A percentile compares a stretch with the other conserved stretches of the same genome.
These are phyloP conservation scores for Cynocephalus volans DNA, from an alignment of 2,113 vertebrate species.

Conservation along the genomic window DNA sequence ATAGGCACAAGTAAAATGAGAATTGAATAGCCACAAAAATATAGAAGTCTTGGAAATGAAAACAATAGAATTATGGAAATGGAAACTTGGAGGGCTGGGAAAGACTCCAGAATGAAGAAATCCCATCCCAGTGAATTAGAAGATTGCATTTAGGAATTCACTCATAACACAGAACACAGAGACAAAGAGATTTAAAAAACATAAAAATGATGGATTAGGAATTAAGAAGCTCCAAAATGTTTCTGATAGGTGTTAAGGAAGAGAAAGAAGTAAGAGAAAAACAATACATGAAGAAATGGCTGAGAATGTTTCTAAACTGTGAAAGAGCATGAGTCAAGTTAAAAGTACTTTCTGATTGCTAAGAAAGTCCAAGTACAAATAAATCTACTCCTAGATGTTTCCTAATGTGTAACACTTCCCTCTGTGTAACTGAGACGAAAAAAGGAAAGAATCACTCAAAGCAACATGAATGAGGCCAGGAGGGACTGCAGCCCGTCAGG, in stretches of 20 bases:
- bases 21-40: conserved; percentile 16
- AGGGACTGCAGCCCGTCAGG: no score
- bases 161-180: not conserved
- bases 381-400: not conserved
- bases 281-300: not conserved
- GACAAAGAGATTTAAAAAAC: not conserved
- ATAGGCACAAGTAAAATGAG: not conserved
- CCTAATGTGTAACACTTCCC: not conserved
- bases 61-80: not conserved
- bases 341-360: not conserved
- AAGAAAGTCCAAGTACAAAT: not conserved
- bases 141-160: not conserved
- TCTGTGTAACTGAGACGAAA: no score
- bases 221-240: not conserved
- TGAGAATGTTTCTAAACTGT: not conserved
- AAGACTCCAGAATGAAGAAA: not conserved
- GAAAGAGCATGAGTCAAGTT: not conserved
- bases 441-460: no score
- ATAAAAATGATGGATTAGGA: not conserved
- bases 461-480: no score
- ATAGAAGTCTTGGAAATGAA: conserved; percentile 15
- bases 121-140: not conserved
- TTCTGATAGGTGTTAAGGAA: not conserved
- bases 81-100: not conserved
- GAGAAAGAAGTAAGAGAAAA: not conserved